Evolutionary conservation across 2,888 invertebrate genomes (phyloP), one percentile per base, ranked within the genome.

Genomic region (Hecatera dysodea): DNA sequence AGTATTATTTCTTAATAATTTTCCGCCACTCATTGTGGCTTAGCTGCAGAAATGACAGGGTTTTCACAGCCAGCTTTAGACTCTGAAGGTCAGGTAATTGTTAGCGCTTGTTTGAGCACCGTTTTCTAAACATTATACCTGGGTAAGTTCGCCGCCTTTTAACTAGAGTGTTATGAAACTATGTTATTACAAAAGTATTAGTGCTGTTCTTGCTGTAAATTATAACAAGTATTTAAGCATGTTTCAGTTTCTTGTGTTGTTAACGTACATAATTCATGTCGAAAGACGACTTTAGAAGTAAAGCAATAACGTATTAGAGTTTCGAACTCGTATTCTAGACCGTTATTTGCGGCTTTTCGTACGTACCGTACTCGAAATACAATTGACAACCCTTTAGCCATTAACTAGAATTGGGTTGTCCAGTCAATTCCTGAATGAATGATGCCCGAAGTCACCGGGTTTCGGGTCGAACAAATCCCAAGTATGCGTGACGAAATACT

Each of bases 1-100:
- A 83, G 86, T 88, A 90, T 92, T 91, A 90, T 90, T 90, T 89
- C 87, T 86, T 88, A 89, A 90, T 90, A 88, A 88, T 89, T 89
- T 89, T 85, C 73, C 84, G 88, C 89, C 72, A 88, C 86, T 92
- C 90, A 89, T 85, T 83, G 85, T 74, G 70, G 77, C 77, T 84
- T 83, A 84, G 67, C 77, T 76, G 73, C 63, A 78, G 80, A 86
- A 86, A 86, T 86, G 82, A 88, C 83, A 87, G 81, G 81, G 83
- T 75, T 81, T 84, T 84, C 72, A 69, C 60, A 63, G 72, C 55
- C 44, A 39, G n/a, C 59, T 72, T 68, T 57, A 64, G 56, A 19
- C 39, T 73, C 29, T 72, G 46, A 70, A 76, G 53, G 59, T 57
- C 67, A 65, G 36, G 42, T 42, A 19, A 74, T 73, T 60, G 44